phyloP scores from a whole-genome alignment of 2,888 invertebrate genomes.

The Pherbina coryleti region DNA sequence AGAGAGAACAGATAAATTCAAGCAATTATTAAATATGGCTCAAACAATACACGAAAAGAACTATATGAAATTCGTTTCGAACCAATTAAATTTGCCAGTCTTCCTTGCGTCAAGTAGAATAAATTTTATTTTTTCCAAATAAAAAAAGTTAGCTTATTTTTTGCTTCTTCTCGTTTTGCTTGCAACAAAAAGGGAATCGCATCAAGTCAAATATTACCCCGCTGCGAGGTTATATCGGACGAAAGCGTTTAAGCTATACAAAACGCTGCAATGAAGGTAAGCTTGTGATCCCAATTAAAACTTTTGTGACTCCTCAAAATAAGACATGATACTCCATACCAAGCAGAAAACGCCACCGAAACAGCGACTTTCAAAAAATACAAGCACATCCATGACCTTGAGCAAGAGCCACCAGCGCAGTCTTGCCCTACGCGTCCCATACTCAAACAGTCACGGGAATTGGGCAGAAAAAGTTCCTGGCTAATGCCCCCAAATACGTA shows the following conservation, averaged over 20 bases:
- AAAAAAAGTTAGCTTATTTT: too few species aligned
- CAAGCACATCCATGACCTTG: slow-evolving; percentile 9
- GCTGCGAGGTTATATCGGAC: slow-evolving; percentile 38
- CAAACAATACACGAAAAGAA: neutral
- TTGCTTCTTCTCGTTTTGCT: too few species aligned
- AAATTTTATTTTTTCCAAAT: neutral
- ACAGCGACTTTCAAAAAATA: slow-evolving; percentile 11
- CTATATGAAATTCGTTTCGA: slow-evolving; percentile 51
- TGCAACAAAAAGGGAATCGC: slow-evolving; percentile 44
- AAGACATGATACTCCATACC: neutral
- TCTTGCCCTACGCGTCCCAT: neutral
- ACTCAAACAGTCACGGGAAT: slow-evolving; percentile 1
- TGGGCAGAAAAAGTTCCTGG: slow-evolving; percentile 44
- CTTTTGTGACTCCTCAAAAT: neutral
- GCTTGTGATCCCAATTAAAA: neutral
- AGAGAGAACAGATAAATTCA: too few species aligned
- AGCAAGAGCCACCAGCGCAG: neutral
- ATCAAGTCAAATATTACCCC: slow-evolving; percentile 37
- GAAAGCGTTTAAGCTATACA: slow-evolving; percentile 27
- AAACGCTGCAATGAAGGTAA: slow-evolving; percentile 35
- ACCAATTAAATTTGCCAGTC: slow-evolving; percentile 58
- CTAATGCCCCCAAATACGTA: slow-evolving; percentile 62
- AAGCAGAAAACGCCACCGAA: slow-evolving; percentile 13
- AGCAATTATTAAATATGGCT: too few species aligned
- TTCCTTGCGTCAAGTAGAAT: slow-evolving; percentile 60